A percentile compares a stretch with the other conserved stretches of the same genome.
These are phyloP conservation scores for Mizuhopecten yessoensis DNA, from an alignment of 1,140 invertebrate species.

Conservation along the genomic window DNA sequence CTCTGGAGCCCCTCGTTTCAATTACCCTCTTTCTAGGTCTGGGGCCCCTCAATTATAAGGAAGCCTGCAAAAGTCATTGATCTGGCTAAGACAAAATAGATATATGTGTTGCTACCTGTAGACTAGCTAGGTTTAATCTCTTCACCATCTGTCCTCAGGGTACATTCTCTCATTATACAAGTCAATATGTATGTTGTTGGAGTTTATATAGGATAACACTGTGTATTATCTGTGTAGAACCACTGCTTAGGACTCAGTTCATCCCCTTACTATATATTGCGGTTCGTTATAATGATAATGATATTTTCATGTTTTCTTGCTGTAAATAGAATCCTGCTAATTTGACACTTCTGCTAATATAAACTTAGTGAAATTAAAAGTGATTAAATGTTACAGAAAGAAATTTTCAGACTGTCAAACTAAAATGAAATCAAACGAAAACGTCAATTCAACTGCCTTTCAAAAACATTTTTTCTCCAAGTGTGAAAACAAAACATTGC, in stretches of 20 bases:
- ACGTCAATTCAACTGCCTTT: no score
- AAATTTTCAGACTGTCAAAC: no score
- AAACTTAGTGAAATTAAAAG: no score
- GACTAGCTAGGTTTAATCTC: not conserved
- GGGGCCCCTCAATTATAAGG: not conserved
- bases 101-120: not conserved
- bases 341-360: no score
- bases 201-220: not conserved
- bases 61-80: not conserved
- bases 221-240: not conserved
- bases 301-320: no score
- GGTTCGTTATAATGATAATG: no score
- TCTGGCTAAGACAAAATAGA: constrained; percentile 33
- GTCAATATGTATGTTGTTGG: not conserved
- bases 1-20: not conserved
- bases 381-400: no score
- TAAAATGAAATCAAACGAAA: no score
- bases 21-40: not conserved
- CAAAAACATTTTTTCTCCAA: no score
- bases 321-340: no score
- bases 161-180: not conserved
- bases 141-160: not conserved
- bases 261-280: not conserved
- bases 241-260: not conserved
- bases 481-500: no score